These are phyloP conservation scores for Lineus longissimus DNA, from an alignment of 1,140 invertebrate genomes.

Conservation along the genomic window DNA sequence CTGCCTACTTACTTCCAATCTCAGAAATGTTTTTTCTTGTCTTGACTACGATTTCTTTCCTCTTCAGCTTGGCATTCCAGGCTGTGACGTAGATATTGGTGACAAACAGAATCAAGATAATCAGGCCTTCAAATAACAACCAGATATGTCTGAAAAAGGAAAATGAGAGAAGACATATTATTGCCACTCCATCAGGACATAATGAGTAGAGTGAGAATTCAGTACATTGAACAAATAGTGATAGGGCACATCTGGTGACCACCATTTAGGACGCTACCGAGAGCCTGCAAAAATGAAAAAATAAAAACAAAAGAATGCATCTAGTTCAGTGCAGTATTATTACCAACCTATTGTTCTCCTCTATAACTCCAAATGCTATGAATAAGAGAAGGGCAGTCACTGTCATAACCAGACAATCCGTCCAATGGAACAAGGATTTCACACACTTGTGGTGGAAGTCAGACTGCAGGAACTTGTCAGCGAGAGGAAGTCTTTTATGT, in stretches of 20 bases:
- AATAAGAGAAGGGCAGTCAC: slow-evolving; percentile 53
- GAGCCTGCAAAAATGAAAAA: no score
- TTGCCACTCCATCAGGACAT: neutral
- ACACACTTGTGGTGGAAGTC: slow-evolving; percentile 61
- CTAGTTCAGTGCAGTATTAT: no score
- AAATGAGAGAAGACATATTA: slow-evolving; percentile 10
- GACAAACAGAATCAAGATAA: slow-evolving; percentile 54
- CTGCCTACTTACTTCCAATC: slow-evolving; percentile 53
- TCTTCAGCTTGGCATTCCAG: slow-evolving; percentile 65
- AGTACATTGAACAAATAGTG: neutral
- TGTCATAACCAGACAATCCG: slow-evolving; percentile 58
- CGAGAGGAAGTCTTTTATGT: slow-evolving; percentile 36
- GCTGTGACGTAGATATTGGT: slow-evolving; percentile 62
- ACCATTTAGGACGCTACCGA: no score
- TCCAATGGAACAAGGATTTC: slow-evolving; percentile 66
- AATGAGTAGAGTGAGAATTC: neutral
- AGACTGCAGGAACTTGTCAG: slow-evolving; percentile 39
- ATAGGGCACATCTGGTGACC: no score
- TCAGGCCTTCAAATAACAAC: slow-evolving; percentile 54
- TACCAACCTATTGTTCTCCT: neutral
- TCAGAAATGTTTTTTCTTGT: slow-evolving; percentile 58
- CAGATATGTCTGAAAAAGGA: slow-evolving; percentile 45
- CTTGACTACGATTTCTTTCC: slow-evolving; percentile 64
- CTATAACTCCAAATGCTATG: slow-evolving; percentile 20
- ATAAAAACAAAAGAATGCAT: no score